Evolutionary conservation across 37 sponge, comb jelly and placozoan species (phyloP).

Genomic region (Diacarnus erythraeanus): DNA sequence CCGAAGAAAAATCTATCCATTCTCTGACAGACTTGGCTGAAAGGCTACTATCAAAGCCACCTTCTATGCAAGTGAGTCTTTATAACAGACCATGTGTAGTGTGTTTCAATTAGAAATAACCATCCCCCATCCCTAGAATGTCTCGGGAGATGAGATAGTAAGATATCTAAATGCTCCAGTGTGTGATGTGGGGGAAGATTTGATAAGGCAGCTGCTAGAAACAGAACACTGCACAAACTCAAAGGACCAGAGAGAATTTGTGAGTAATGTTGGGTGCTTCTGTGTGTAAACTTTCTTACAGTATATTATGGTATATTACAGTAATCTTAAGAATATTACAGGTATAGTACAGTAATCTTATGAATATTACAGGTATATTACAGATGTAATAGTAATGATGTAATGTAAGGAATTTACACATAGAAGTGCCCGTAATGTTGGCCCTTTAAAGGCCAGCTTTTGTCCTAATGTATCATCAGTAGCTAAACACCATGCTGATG

Average conservation of each 20-base stretch:
- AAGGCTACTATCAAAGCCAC: constrained; percentile 47
- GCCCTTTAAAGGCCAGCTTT: no score
- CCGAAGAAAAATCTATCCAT: background rate
- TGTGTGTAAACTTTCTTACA: no score
- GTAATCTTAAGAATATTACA: background rate
- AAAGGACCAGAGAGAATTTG: constrained; percentile 41
- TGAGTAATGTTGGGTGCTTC: constrained; percentile 3
- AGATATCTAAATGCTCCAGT: constrained; percentile 22
- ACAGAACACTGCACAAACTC: constrained; percentile 24
- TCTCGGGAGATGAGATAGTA: background rate
- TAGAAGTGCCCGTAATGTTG: no score
- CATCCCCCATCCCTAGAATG: constrained; percentile 17
- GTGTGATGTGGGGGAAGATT: constrained; percentile 21
- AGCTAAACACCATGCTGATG: background rate
- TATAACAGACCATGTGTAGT: background rate
- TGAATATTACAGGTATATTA: no score
- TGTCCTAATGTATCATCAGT: no score
- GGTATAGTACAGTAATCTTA: background rate
- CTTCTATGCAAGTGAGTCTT: constrained; percentile 23
- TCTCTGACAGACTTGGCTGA: constrained; percentile 34
- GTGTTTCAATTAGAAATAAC: background rate
- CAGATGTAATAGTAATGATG: no score
- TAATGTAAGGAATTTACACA: background rate
- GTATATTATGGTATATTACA: no score
- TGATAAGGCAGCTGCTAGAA: constrained; percentile 21